These are phyloP conservation scores for Cygnus buccinator DNA, from an alignment of 2,113 vertebrate species.

Conservation along the genomic window DNA sequence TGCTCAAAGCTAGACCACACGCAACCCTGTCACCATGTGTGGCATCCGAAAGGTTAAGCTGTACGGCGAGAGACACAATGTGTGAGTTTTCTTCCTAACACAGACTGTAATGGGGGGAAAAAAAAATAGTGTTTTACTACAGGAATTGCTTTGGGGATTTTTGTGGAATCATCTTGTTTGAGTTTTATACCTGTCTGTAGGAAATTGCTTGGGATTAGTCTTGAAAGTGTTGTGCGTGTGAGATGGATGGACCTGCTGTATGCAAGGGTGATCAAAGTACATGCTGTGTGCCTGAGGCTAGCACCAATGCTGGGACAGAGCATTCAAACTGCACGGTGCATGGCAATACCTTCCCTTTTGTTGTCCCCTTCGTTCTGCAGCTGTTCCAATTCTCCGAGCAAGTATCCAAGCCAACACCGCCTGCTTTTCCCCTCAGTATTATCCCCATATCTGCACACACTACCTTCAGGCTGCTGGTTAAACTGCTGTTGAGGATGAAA, in stretches of 20 bases:
- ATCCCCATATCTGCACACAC: rapidly evolving
- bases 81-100: background rate
- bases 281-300: background rate
- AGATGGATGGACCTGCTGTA: background rate
- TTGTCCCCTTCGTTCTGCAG: background rate
- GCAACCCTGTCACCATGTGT: background rate
- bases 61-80: background rate
- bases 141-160: conserved; percentile 13
- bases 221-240: background rate
- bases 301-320: background rate
- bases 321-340: background rate
- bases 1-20: background rate
- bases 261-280: rapidly evolving
- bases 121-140: conserved; percentile 1
- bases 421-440: background rate
- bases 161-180: conserved; percentile 36
- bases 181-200: conserved; percentile 18
- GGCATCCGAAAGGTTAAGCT: background rate
- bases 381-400: background rate
- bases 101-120: background rate
- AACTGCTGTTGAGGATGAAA: background rate
- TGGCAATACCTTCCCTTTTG: background rate
- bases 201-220: conserved; percentile 39
- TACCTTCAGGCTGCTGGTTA: background rate
- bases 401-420: rapidly evolving